phyloP scores from a whole-genome alignment of 1,140 invertebrate species.

The Venturia canescens region DNA sequence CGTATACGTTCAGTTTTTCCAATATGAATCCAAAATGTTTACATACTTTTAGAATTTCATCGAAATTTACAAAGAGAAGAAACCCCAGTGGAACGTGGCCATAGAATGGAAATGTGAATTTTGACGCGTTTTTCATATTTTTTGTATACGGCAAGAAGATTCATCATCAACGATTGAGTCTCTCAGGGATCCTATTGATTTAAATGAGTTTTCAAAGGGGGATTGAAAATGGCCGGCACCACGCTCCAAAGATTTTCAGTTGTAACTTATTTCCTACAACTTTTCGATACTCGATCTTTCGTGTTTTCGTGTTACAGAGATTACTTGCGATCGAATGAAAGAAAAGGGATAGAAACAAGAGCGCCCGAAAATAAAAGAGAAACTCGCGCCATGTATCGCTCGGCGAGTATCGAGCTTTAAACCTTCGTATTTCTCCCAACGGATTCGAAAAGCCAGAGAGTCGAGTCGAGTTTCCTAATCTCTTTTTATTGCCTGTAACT shows the following conservation, averaged over 20 bases:
- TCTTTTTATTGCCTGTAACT: slow-evolving; percentile 70
- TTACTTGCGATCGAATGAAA: slow-evolving; percentile 1
- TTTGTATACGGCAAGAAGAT: neutral
- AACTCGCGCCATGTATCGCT: neutral
- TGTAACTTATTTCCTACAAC: neutral
- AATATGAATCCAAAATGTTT: no score
- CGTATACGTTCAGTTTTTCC: no score
- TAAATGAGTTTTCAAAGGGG: neutral
- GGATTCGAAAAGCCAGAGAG: slow-evolving; percentile 35
- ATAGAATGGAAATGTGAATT: no score
- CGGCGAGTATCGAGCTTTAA: slow-evolving; percentile 13
- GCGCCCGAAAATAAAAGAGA: slow-evolving; percentile 4
- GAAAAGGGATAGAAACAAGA: neutral
- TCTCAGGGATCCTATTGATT: neutral
- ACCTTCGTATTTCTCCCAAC: slow-evolving; percentile 25
- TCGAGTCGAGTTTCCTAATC: slow-evolving; percentile 67
- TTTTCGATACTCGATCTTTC: slow-evolving; percentile 13
- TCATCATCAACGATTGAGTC: neutral
- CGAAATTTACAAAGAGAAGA: no score
- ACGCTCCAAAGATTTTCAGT: neutral
- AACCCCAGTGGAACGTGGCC: no score
- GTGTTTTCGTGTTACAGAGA: slow-evolving; percentile 13
- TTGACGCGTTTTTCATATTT: neutral
- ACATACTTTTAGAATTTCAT: no score
- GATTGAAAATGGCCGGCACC: neutral